Evolutionary conservation across 2,797 vertebrate genomes (phyloP).

Genomic region (Hemitrygon akajei): DNA sequence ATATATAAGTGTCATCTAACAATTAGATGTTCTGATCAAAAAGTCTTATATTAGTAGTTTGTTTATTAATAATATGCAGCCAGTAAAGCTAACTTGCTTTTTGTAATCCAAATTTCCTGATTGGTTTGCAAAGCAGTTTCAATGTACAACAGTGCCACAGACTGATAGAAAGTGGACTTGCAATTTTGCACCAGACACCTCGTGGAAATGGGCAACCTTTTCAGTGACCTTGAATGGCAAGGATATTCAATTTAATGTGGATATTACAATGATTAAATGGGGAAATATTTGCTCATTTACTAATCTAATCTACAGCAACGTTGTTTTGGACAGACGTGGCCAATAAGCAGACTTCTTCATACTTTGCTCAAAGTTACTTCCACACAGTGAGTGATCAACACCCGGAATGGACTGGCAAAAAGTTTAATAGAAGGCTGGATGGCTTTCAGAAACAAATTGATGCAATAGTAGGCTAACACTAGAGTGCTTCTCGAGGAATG

Average conservation of each 20-base stretch:
- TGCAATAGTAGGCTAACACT: neutral
- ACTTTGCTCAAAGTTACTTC: neutral
- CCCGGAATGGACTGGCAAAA: neutral
- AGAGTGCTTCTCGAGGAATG: neutral
- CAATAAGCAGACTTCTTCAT: neutral
- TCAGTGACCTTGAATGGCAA: neutral
- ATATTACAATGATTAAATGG: neutral
- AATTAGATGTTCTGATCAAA: neutral
- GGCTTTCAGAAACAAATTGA: neutral
- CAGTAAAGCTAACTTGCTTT: neutral
- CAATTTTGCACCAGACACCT: neutral
- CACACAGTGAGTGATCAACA: neutral
- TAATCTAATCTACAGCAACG: neutral
- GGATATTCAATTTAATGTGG: too few species aligned
- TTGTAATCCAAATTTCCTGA: neutral
- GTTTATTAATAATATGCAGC: neutral
- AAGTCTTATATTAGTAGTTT: neutral
- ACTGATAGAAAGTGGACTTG: neutral
- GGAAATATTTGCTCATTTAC: neutral
- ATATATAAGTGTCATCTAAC: neutral
- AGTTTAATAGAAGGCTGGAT: too few species aligned
- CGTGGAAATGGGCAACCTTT: neutral
- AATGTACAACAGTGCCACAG: constrained; percentile 14
- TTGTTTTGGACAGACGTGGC: neutral
- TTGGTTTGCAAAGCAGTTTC: neutral